Evolutionary conservation across 2,113 vertebrate genomes (phyloP), one percentile per base, ranked within the genome.

Genomic region (Tamias sibiricus): DNA sequence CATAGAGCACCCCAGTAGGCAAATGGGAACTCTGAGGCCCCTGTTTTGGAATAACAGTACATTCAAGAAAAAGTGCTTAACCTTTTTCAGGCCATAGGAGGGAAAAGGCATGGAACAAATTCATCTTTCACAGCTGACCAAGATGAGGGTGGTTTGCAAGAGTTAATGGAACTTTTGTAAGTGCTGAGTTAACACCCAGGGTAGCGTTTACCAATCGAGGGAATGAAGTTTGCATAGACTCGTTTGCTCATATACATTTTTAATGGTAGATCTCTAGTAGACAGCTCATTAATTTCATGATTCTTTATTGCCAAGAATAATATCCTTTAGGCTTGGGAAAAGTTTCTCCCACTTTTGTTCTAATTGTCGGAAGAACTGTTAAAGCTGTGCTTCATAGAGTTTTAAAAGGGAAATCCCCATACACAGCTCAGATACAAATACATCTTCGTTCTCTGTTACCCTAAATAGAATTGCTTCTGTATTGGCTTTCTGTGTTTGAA

Each of bases 271-370:
- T 97, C 86, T 97, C 96, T 97, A 97, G 93, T 96, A 97, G 97
- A 66, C 86, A 93, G 72, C 95, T 95, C 96, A 97, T 98, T 98
- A 98, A 97, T 97, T 98, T 97, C 95, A 77, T 87, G 62, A 82
- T 94, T 87, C 75, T 97, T 97, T 96, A 98, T 84, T 97, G 93
- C 95, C 98, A 89, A 98, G 94, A 97, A 86, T 96, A 97, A 76
- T 91, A 95, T 96, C 87, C 94, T 97, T 98, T 93, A 28, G 57
- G 49, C 49, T 96, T 97, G 91, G 90, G 82, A 62, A 97, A 97
- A 96, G 37, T 28, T 76, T 92, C 44, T 95, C 32, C 68, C 74
- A 91, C 91, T 95, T 96, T 95, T 93, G 69, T 96, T 64, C 52
- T 97, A 85, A 95, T 91, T 77, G 96, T 96, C 6, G 5, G 79